Evolutionary conservation across 2,797 vertebrate species (phyloP).

Genomic region (Numenius phaeopus): DNA sequence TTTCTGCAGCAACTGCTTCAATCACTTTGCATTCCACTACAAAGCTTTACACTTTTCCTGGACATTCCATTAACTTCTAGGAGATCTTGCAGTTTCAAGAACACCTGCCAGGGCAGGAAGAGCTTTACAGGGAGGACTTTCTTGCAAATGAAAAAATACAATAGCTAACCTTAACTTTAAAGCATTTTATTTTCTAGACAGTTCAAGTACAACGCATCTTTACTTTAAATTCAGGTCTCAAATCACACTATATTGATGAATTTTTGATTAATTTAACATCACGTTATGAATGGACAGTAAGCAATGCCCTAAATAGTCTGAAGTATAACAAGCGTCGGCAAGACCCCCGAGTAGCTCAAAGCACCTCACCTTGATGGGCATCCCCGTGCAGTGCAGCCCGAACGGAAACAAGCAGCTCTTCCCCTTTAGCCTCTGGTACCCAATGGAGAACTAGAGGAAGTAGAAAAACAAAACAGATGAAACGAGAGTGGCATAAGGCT

Average conservation of each 20-base stretch:
- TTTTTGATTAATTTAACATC: neutral
- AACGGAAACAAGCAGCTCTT: conserved; percentile 95
- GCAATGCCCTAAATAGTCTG: neutral
- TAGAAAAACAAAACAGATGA: neutral
- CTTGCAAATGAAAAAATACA: neutral
- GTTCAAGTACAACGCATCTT: neutral
- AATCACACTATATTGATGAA: neutral
- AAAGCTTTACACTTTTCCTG: neutral
- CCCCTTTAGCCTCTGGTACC: conserved; percentile 94
- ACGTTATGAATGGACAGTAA: neutral
- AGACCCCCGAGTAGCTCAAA: neutral
- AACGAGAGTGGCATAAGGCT: neutral
- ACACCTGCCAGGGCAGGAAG: neutral
- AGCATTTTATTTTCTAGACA: neutral
- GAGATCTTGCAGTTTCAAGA: neutral
- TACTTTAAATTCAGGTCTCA: neutral
- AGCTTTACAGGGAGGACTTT: neutral
- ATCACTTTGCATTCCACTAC: neutral
- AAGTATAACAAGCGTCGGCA: neutral
- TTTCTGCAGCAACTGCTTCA: neutral
- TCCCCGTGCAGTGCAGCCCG: conserved; percentile 97
- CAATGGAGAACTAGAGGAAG: conserved; percentile 87
- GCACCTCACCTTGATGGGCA: conserved; percentile 95
- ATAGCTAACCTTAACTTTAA: neutral
- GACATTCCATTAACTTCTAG: neutral